Conservation (phyloP, 2,888 invertebrate genomes). For the Drosophila macrospina region DNA sequence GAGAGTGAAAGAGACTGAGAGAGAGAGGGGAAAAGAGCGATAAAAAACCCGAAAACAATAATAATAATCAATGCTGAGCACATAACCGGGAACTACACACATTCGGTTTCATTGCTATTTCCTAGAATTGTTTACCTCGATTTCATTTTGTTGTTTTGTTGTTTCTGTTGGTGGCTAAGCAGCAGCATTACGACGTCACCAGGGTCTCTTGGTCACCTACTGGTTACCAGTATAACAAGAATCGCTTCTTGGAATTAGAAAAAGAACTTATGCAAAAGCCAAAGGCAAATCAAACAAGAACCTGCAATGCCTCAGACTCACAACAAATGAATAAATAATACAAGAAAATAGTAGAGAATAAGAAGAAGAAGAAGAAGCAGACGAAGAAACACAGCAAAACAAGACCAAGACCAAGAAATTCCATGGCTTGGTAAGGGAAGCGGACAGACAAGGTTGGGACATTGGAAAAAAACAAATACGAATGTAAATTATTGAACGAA, state of each 20-base stretch:
- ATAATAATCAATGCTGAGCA: slow-evolving; percentile 61
- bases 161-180: slow-evolving; percentile 1
- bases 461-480: slow-evolving; percentile 23
- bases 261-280: slow-evolving; percentile 25
- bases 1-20: neutral
- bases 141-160: neutral
- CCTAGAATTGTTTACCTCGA: slow-evolving; percentile 62
- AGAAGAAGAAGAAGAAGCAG: too few relatives aligned
- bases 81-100: slow-evolving; percentile 70
- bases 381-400: neutral
- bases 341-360: slow-evolving; percentile 24
- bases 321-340: slow-evolving; percentile 67
- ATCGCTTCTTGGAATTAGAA: slow-evolving; percentile 50
- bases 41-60: slow-evolving; percentile 40
- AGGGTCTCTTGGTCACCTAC: slow-evolving; percentile 40
- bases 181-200: slow-evolving; percentile 29
- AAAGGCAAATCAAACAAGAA: slow-evolving; percentile 41
- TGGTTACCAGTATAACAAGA: slow-evolving; percentile 30
- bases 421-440: slow-evolving; percentile 3
- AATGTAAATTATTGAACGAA: slow-evolving; percentile 78
- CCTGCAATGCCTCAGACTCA: slow-evolving; percentile 53
- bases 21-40: neutral
- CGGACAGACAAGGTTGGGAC: neutral
- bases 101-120: slow-evolving; percentile 62
- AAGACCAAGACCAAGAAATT: slow-evolving; percentile 22